A percentile compares a stretch with the other conserved stretches of the same genome.
Evolutionary conservation across 2,113 vertebrate genomes (phyloP).

Genomic region (Tyto alba): DNA sequence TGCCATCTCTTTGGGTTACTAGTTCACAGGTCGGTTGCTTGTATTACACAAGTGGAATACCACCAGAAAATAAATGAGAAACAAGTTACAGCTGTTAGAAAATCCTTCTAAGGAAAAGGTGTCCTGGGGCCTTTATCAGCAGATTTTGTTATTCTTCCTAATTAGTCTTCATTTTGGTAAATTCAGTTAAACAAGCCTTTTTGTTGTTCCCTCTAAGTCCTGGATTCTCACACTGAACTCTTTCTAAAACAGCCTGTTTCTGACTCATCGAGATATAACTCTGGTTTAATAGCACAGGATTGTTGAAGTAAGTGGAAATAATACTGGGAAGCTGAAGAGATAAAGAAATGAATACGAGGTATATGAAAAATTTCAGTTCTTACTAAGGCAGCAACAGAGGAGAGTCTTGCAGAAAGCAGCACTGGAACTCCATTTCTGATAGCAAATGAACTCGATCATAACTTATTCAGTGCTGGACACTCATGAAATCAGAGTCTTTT

Average conservation of each 20-base stretch:
- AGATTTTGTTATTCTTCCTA: neutral
- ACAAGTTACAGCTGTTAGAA: neutral
- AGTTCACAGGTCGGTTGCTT: neutral
- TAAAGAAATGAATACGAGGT: neutral
- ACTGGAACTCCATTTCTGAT: neutral
- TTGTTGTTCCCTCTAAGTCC: neutral
- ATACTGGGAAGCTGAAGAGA: fast-evolving
- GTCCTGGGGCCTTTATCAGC: neutral
- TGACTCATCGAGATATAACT: neutral
- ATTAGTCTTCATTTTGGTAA: neutral
- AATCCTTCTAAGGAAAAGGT: neutral
- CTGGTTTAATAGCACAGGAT: neutral
- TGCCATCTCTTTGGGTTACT: neutral
- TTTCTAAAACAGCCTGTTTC: neutral
- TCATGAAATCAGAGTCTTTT: neutral
- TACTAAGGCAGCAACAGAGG: neutral
- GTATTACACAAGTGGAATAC: neutral
- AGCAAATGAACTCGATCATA: neutral
- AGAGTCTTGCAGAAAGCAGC: neutral
- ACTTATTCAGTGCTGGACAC: neutral
- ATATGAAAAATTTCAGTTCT: neutral
- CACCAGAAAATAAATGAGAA: neutral
- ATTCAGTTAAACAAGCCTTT: neutral
- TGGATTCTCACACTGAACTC: neutral
- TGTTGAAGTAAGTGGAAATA: neutral